Evolutionary conservation across 1,140 invertebrate species (phyloP).

Genomic region (Anastrepha obliqua): DNA sequence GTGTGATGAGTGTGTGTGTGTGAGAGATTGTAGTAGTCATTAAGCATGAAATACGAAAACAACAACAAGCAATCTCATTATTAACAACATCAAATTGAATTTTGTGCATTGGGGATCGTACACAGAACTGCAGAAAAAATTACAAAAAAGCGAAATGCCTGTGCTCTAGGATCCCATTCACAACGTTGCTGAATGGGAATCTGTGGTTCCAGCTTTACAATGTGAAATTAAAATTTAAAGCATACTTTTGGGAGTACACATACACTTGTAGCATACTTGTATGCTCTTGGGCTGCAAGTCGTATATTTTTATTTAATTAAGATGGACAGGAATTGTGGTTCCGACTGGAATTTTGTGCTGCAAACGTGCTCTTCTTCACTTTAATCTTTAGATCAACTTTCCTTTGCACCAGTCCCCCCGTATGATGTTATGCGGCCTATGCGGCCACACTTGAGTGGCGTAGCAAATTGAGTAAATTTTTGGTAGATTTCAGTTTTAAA

Average conservation of each 20-base stretch:
- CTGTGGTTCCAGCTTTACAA: conserved; percentile 52
- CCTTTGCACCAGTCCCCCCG: background rate
- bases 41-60: conserved; percentile 36
- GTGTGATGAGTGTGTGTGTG: too few species aligned
- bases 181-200: conserved; percentile 28
- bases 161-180: background rate
- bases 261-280: background rate
- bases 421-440: background rate
- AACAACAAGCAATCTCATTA: conserved; percentile 26
- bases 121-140: background rate
- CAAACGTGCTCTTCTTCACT: background rate
- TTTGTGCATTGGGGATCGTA: conserved; percentile 28
- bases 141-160: background rate
- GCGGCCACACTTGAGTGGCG: background rate
- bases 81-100: conserved; percentile 37
- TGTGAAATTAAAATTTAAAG: conserved; percentile 57
- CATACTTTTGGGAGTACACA: conserved; percentile 55
- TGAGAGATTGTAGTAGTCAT: background rate
- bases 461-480: conserved; percentile 42
- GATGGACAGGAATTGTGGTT: conserved; percentile 22
- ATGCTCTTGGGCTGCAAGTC: conserved; percentile 3
- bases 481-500: conserved; percentile 9
- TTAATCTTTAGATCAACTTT: background rate
- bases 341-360: background rate
- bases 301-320: conserved; percentile 44